Base-by-base conservation (phyloP, 2,797 vertebrate genomes). In the Propithecus deckenii region DNA sequence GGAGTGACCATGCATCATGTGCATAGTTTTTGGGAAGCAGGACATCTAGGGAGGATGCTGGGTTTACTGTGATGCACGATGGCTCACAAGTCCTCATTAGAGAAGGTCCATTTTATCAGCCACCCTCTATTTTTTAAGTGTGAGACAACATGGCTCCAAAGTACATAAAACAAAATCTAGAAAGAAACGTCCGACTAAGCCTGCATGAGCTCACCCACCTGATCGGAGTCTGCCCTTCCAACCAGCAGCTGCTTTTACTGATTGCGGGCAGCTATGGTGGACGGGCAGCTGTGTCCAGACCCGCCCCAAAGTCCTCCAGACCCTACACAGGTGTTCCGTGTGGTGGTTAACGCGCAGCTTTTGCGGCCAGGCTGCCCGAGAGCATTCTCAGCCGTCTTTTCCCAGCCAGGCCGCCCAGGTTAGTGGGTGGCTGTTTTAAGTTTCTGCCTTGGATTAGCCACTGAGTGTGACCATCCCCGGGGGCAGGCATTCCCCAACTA, bases 271-370 rank as follows among this genome's bases (percentile, higher is more conserved):
- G 48, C 65, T 35, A 4, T 8, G 30, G 55, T 7, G 38, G 46
- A 50, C 11, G 17, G 22, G 32, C 67, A 20, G 67, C 48, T 59
- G 22, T 43, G 57, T 61, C 13, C 7, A 43, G n/a, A 75, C 6
- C 59, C 20, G 38, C 48, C 86, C 57, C 14, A 1, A 0, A 35
- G 20, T 30, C 67, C 57, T 55, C n/a, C 75, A 65, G 80, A 43
- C 15, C 28, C 46, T 0, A 0, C 8, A 8, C 80, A 7, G 1
- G 28, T n/a, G 32, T 43, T 71, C 22, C 0, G 8, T n/a, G 48
- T 17, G 22, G 80, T 8, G 15, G 80, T 22, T 30, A 14, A 28
- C 1, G 35, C 17, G 12, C 25, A 41, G 59, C 18, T 52, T 84
- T 63, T 20, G 35, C 41, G 7, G 15, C 74, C 38, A 15, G 28